Percentiles rank a stretch among this genome's conserved stretches.
phyloP scores from a whole-genome alignment of 1,140 invertebrate species.

The Wasmannia auropunctata region DNA sequence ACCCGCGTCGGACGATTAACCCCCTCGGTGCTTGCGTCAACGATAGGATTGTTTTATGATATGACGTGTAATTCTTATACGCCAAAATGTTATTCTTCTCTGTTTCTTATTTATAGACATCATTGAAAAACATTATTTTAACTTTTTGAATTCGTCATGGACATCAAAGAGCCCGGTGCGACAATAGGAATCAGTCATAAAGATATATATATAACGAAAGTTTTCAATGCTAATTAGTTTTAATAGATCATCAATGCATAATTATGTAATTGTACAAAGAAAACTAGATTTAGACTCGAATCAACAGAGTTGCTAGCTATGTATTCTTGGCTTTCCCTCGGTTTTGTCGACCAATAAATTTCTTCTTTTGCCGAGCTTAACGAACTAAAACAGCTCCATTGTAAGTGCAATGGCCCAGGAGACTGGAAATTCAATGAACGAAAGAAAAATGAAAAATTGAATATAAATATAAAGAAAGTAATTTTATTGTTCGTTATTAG shows the following conservation, averaged over 20 bases:
- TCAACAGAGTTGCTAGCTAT: not conserved
- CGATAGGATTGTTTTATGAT: not conserved
- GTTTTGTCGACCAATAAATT: not conserved
- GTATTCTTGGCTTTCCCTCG: not conserved
- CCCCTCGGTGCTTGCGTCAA: not conserved
- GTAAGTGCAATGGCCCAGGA: not conserved
- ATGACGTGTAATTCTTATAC: not conserved
- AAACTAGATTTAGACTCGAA: not conserved
- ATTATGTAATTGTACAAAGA: not conserved
- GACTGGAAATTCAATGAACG: not conserved
- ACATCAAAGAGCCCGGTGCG: not conserved
- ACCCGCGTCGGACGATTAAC: not conserved
- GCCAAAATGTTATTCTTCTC: not conserved
- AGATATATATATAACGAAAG: not conserved
- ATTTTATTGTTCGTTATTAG: not conserved
- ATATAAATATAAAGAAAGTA: not conserved
- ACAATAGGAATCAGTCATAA: not conserved
- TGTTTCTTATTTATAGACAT: not conserved
- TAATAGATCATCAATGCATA: not conserved
- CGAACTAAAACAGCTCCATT: not conserved
- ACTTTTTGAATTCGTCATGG: not conserved
- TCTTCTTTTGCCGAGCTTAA: not conserved
- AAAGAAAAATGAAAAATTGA: not conserved
- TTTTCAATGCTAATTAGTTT: not conserved
- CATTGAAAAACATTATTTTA: not conserved